Base-by-base conservation (phyloP, 1,140 invertebrate genomes). In the Lordiphosa stackelbergi region DNA sequence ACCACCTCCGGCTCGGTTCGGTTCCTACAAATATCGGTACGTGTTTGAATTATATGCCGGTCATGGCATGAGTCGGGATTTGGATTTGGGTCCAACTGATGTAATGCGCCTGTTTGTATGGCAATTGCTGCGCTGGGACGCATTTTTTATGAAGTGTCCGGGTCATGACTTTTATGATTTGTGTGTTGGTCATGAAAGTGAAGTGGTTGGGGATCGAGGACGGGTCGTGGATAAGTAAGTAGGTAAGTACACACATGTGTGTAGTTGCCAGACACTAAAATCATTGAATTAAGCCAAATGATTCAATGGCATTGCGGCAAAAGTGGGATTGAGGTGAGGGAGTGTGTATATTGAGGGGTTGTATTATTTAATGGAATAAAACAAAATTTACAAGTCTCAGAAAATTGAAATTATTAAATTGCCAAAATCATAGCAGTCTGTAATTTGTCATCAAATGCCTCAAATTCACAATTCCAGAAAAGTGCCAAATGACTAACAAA, bases 111-210 rank as follows among this genome's bases (percentile, higher is more conserved):
- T 73, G 64, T 79, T 81, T 70, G 70, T 79, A 74, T 70, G 75
- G 75, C 75, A 79, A 79, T 79, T 73, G 74, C 75, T 71, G 66
- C 58, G 57, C 62, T 70, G 75, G 61, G 75, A 34, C 66, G 74
- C 71, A 79, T 79, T 79, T 79, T 79, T 81, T 81, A 79, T 79
- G 70, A 79, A 79, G 66, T 79, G 55, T 46, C 57, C 61, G 73
- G 61, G 57, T 59, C 73, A 81, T 74, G 74, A 81, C 70, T 81
- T 74, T 81, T 79, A 81, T 81, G 74, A 79, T 81, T 81, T 78
- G 70, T 78, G 66, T 64, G 57, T 56, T 41, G 31, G 62, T 11
- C 66, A 53, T 51, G 55, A 59, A 59, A 59, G 54, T 52, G 63
- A 54, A 62, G 45, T 54, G 43, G 42, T 42, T 34, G 22, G 19